These are phyloP conservation scores for Phalacrocorax aristotelis DNA, from an alignment of 2,113 vertebrate genomes.

Conservation along the genomic window DNA sequence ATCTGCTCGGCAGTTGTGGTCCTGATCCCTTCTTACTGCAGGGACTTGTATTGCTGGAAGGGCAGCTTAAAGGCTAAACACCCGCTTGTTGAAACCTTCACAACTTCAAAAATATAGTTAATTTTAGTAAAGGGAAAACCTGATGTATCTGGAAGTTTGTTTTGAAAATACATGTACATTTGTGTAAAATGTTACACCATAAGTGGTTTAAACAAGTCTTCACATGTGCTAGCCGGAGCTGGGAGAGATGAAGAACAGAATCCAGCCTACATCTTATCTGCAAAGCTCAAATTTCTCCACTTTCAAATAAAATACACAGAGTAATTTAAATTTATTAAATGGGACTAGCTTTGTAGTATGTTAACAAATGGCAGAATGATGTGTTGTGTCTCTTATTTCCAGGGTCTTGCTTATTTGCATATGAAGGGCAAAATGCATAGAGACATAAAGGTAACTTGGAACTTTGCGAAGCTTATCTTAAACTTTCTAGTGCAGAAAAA, in stretches of 20 bases:
- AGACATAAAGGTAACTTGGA: conserved; percentile 92
- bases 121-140: background rate
- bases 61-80: background rate
- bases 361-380: background rate
- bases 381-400: background rate
- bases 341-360: background rate
- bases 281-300: background rate
- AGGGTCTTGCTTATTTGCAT: conserved; percentile 97
- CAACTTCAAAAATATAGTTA: background rate
- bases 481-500: background rate
- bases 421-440: conserved; percentile 97
- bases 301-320: background rate
- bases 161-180: background rate
- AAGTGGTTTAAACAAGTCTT: background rate
- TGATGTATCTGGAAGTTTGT: background rate
- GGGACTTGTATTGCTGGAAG: background rate
- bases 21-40: background rate
- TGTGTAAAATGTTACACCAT: background rate
- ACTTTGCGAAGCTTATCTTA: background rate
- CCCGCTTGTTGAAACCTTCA: background rate
- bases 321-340: background rate
- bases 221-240: background rate
- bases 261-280: fast-evolving
- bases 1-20: background rate
- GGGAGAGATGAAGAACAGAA: background rate